Conservation (phyloP, 2,888 invertebrate genomes). For the Cerastoderma edule region DNA sequence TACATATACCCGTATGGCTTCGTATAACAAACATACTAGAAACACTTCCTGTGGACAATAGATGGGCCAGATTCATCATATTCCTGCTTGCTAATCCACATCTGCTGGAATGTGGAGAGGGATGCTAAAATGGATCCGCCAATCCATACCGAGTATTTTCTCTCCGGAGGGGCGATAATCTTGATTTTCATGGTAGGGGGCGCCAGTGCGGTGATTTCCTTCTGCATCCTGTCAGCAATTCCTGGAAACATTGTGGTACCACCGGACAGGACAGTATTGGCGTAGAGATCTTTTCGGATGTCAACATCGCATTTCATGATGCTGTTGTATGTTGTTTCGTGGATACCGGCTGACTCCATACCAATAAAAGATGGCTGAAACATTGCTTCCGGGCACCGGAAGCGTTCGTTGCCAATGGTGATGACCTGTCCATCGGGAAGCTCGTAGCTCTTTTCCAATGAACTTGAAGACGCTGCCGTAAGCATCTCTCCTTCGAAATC, state of each 20-base stretch:
- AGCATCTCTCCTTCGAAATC: conserved; percentile 84
- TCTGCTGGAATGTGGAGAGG: not conserved
- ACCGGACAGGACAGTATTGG: conserved; percentile 87
- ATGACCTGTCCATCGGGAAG: conserved; percentile 64
- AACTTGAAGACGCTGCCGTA: conserved; percentile 85
- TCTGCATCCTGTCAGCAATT: conserved; percentile 19
- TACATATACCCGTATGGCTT: no score
- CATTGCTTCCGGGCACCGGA: conserved; percentile 77
- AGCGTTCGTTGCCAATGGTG: conserved; percentile 80
- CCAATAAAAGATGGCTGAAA: conserved; percentile 81
- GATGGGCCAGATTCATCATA: conserved; percentile 3
- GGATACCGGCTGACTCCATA: conserved; percentile 73
- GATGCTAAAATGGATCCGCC: not conserved
- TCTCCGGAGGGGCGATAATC: conserved; percentile 44
- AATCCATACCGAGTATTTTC: not conserved
- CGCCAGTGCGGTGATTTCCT: conserved; percentile 51
- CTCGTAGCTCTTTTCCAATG: conserved; percentile 87
- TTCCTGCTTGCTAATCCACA: not conserved
- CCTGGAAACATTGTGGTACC: conserved; percentile 95
- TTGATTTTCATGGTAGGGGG: conserved; percentile 58
- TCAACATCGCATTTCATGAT: not conserved
- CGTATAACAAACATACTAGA: conserved; percentile 88
- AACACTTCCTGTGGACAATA: conserved; percentile 17
- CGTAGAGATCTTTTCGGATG: not conserved
- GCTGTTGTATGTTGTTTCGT: not conserved